phyloP scores from a whole-genome alignment of 1,140 invertebrate genomes.

The Reticulitermes speratus region DNA sequence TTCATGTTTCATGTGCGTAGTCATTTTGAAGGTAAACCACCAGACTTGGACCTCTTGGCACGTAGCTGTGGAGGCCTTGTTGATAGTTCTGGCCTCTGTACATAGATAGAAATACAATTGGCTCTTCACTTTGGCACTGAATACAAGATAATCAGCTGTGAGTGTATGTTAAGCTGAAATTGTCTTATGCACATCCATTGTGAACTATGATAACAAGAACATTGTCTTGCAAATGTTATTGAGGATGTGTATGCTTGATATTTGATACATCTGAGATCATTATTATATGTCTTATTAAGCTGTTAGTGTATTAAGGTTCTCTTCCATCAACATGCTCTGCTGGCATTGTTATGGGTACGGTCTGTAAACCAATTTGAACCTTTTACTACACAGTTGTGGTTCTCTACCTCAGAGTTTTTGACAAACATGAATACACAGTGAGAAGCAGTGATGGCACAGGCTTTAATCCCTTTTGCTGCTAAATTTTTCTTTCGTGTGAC shows the following conservation, averaged over 20 bases:
- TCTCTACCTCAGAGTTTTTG: too few species aligned
- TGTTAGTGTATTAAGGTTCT: not conserved
- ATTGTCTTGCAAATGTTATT: not conserved
- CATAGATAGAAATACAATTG: conserved; percentile 45
- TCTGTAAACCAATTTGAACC: too few species aligned
- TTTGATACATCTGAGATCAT: not conserved
- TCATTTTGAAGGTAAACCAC: conserved; percentile 59
- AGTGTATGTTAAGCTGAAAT: not conserved
- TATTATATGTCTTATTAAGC: not conserved
- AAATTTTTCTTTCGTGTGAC: too few species aligned
- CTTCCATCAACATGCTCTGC: not conserved
- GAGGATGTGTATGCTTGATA: not conserved
- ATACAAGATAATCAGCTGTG: not conserved
- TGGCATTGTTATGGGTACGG: too few species aligned
- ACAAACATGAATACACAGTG: too few species aligned
- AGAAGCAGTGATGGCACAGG: too few species aligned
- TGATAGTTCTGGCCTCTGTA: conserved; percentile 61
- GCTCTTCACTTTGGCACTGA: not conserved
- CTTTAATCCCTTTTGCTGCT: too few species aligned
- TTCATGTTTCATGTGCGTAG: conserved; percentile 69
- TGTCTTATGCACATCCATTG: not conserved
- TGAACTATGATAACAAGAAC: not conserved
- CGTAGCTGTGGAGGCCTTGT: conserved; percentile 52
- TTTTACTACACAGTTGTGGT: too few species aligned
- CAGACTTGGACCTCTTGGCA: conserved; percentile 61